Percentiles rank a stretch among this genome's conserved stretches.
phyloP scores from a whole-genome alignment of 1,140 invertebrate species.

The Nephotettix cincticeps region DNA sequence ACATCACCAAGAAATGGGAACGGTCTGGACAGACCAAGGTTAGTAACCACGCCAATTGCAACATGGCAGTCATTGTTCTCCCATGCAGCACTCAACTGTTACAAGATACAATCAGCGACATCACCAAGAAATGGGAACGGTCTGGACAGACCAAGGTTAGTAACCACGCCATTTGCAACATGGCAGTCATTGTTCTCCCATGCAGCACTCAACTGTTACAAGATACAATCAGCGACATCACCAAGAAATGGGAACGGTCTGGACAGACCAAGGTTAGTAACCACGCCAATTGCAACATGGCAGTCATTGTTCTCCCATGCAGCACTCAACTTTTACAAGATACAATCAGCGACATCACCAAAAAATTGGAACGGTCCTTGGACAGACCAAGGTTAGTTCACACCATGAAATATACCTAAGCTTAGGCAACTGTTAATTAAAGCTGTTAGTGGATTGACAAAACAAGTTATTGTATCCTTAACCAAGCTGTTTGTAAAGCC shows the following conservation, averaged over 20 bases:
- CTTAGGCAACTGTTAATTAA: too few relatives aligned
- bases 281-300: too few relatives aligned
- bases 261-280: conserved; percentile 70
- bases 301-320: conserved; percentile 93
- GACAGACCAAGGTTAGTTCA: conserved; percentile 69
- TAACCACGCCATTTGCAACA: too few relatives aligned
- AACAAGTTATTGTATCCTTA: too few relatives aligned
- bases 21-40: conserved; percentile 72
- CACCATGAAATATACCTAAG: too few relatives aligned
- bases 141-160: conserved; percentile 71
- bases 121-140: conserved; percentile 71
- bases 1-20: conserved; percentile 72
- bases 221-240: conserved; percentile 62
- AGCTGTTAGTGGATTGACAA: too few relatives aligned
- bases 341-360: conserved; percentile 63
- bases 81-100: conserved; percentile 83
- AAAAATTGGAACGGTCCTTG: conserved; percentile 73
- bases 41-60: too few relatives aligned
- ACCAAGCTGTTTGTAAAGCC: too few relatives aligned
- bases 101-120: conserved; percentile 65
- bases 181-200: conserved; percentile 93
- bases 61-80: conserved; percentile 92
- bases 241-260: conserved; percentile 71
- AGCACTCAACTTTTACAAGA: conserved; percentile 75
- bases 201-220: conserved; percentile 79